Base-by-base conservation (phyloP, 1,140 invertebrate species). In the Musca domestica region DNA sequence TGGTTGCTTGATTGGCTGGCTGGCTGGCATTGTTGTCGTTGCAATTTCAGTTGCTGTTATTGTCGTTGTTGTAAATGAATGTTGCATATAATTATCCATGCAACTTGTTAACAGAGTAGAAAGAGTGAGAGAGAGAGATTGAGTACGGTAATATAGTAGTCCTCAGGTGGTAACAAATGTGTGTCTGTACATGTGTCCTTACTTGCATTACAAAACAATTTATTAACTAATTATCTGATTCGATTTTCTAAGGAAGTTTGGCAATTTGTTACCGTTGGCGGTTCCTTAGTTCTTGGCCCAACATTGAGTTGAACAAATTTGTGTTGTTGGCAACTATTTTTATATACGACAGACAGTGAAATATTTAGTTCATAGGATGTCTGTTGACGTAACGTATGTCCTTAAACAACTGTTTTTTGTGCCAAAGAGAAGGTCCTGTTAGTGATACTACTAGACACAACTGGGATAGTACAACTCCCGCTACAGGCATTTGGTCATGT, bases 51-150 rank as follows among this genome's bases (percentile, higher is more conserved):
- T 23, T 54, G n/a, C n/a, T n/a, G 23, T 23, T 54, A 15, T 54
- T 54, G 52, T 34, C 10, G 56, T 61, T 17, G 4, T 34, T 58
- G 54, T 58, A 30, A 41, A 41, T 19, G 27, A 41, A 41, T 19
- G 27, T 61, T 61, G 56, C 56, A 61, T 61, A 61, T 61, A 61
- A 61, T 61, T 61, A 61, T 41, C 56, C 56, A 61, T 61, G 56
- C 56, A 61, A 61, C 56, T 61, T 61, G 56, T 61, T 61, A 61
- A 61, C 56, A 34, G 34, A 17, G 17, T n/a, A 27, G 15, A 61
- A 61, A 22, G 27, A 61, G 56, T 61, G 56, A 34, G 19, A 61
- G 34, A 27, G 27, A n/a, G n/a, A n/a, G n/a, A n/a, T n/a, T n/a
- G n/a, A n/a, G 34, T 34, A 30, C 56, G 27, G 34, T 61, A 34